Evolutionary conservation across 92 coral and sea anemone species (phyloP).

Genomic region (Paramuricea clavata): DNA sequence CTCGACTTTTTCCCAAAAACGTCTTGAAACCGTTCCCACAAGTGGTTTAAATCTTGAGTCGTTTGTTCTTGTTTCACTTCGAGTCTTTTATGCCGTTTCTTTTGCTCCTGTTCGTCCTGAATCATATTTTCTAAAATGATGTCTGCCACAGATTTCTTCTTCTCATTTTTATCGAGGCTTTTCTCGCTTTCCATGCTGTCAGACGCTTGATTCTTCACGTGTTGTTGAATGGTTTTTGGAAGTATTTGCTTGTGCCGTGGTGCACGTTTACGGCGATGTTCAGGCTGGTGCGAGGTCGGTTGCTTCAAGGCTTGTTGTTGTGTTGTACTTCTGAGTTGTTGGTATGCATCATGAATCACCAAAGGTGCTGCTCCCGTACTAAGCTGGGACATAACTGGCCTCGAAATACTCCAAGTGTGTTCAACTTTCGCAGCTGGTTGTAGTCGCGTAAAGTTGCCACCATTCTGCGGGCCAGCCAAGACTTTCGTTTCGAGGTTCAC

Average conservation of each 20-base stretch:
- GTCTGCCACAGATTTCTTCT: constrained; percentile 33
- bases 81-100: constrained; percentile 29
- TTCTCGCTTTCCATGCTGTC: background rate
- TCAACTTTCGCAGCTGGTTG: constrained; percentile 14
- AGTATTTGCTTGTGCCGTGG: background rate
- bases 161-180: background rate
- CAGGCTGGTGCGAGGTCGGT: background rate
- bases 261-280: background rate
- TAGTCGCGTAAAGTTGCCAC: background rate
- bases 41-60: constrained; percentile 71
- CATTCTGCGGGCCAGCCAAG: background rate
- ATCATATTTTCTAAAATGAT: constrained; percentile 41
- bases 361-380: background rate
- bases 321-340: background rate
- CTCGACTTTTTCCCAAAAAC: constrained; percentile 66
- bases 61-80: constrained; percentile 29
- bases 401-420: constrained; percentile 44
- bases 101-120: constrained; percentile 34
- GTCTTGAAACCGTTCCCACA: constrained; percentile 80
- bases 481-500: background rate
- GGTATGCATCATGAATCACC: background rate
- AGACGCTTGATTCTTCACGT: background rate
- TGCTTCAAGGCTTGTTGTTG: background rate
- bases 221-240: background rate
- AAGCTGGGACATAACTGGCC: constrained; percentile 43